Conservation (phyloP, 1,140 invertebrate species). For the Eumaeus atala region DNA sequence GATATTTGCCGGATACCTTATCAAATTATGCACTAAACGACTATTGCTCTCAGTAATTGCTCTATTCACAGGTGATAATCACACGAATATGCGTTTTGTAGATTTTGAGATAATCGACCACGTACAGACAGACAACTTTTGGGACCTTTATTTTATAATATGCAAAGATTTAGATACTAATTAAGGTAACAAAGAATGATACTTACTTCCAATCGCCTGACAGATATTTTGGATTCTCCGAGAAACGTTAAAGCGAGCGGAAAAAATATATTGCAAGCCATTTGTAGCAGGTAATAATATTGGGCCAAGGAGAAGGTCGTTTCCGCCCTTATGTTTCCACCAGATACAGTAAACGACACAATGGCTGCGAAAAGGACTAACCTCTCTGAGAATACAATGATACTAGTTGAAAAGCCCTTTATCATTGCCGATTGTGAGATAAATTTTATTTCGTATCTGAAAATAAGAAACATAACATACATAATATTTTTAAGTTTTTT, state of each 20-base stretch:
- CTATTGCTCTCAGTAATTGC: too few relatives aligned
- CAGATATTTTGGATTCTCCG: conserved; percentile 78
- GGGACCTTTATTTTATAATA: too few relatives aligned
- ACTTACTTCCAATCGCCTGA: conserved; percentile 77
- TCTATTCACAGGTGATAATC: too few relatives aligned
- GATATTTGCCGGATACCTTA: too few relatives aligned
- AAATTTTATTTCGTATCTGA: conserved; percentile 76
- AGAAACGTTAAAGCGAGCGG: conserved; percentile 77
- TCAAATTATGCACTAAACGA: too few relatives aligned
- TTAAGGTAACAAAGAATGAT: too few relatives aligned
- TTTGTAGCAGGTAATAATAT: conserved; percentile 82
- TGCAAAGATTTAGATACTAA: too few relatives aligned
- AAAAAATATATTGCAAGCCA: conserved; percentile 83
- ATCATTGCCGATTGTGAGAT: conserved; percentile 82
- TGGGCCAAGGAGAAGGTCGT: conserved; percentile 84
- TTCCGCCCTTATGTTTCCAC: conserved; percentile 78
- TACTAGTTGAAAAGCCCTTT: conserved; percentile 80
- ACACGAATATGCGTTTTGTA: too few relatives aligned
- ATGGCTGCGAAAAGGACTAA: conserved; percentile 83
- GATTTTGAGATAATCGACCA: too few relatives aligned
- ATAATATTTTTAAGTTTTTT: too few relatives aligned
- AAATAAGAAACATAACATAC: neutral
- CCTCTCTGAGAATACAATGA: conserved; percentile 81
- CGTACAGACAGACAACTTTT: too few relatives aligned
- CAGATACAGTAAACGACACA: conserved; percentile 78